phyloP scores from a whole-genome alignment of 53 echinoderm and acorn worm genomes.

The Apostichopus leukothele region DNA sequence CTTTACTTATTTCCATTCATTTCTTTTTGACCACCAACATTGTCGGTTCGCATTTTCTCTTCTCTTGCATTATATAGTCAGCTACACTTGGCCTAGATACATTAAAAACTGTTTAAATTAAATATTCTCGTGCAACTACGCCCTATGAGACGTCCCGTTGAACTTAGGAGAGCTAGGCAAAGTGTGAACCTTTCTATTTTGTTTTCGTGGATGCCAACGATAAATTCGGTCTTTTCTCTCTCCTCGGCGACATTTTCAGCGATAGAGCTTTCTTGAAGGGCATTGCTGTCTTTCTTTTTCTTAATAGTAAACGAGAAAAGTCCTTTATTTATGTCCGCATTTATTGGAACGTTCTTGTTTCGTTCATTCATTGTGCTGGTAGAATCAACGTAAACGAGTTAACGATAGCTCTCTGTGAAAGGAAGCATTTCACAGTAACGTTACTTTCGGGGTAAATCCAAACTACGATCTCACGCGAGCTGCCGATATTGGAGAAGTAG shows the following conservation, averaged over 20 bases:
- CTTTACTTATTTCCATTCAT: no score
- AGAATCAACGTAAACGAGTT: no score
- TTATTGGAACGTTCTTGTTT: neutral
- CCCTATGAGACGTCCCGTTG: neutral
- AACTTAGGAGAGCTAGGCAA: neutral
- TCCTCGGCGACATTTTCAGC: constrained; percentile 12
- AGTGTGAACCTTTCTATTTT: constrained; percentile 63
- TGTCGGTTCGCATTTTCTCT: no score
- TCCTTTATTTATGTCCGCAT: constrained; percentile 2
- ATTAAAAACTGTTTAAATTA: no score
- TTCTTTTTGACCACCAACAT: no score
- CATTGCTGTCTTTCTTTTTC: constrained; percentile 51
- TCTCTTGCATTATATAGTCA: no score
- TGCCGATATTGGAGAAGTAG: no score
- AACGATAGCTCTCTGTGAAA: no score
- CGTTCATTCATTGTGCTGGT: neutral
- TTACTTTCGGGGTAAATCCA: no score
- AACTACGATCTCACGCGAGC: no score
- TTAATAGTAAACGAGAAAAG: constrained; percentile 59
- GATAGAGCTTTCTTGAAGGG: constrained; percentile 42
- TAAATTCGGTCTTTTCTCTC: constrained; percentile 56
- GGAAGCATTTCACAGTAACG: no score
- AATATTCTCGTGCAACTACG: neutral
- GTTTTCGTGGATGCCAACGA: constrained; percentile 58
- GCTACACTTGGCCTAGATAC: no score